A percentile compares a stretch with the other conserved stretches of the same genome.
Evolutionary conservation across 2,888 invertebrate genomes (phyloP).

Genomic region (Antitype chi): DNA sequence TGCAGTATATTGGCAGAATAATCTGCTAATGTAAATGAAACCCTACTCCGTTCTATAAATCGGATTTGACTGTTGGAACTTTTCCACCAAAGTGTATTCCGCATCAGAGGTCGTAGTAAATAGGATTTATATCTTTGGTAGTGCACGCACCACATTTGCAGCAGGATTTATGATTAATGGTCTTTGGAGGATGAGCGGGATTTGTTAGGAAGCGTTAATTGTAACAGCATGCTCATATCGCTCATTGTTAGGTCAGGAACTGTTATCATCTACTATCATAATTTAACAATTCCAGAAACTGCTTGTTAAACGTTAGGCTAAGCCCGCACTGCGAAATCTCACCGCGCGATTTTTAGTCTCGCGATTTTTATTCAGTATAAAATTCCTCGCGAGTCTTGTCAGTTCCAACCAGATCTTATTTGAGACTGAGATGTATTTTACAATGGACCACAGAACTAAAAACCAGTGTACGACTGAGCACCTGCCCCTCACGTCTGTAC

Average conservation of each 20-base stretch:
- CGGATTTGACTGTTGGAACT: constrained; percentile 55
- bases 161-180: constrained; percentile 45
- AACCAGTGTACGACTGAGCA: background rate
- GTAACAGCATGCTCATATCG: constrained; percentile 26
- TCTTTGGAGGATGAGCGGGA: constrained; percentile 21
- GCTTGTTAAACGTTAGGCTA: constrained; percentile 6
- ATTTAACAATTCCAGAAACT: constrained; percentile 15
- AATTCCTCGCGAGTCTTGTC: background rate
- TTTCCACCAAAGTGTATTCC: constrained; percentile 49
- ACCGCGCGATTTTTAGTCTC: background rate
- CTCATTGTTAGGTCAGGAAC: constrained; percentile 24
- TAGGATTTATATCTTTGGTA: constrained; percentile 57
- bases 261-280: constrained; percentile 22
- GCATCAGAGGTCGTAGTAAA: constrained; percentile 53
- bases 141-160: constrained; percentile 53
- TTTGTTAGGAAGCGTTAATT: constrained; percentile 43
- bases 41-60: constrained; percentile 51
- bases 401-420: background rate
- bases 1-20: constrained; percentile 50
- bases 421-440: background rate
- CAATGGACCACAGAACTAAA: background rate
- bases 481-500: fast-evolving
- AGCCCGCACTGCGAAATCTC: background rate
- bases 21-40: constrained; percentile 60
- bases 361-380: background rate